Percentiles rank a stretch among this genome's conserved stretches.
Conservation (phyloP, 2,797 vertebrate species). For the Nasua narica region DNA sequence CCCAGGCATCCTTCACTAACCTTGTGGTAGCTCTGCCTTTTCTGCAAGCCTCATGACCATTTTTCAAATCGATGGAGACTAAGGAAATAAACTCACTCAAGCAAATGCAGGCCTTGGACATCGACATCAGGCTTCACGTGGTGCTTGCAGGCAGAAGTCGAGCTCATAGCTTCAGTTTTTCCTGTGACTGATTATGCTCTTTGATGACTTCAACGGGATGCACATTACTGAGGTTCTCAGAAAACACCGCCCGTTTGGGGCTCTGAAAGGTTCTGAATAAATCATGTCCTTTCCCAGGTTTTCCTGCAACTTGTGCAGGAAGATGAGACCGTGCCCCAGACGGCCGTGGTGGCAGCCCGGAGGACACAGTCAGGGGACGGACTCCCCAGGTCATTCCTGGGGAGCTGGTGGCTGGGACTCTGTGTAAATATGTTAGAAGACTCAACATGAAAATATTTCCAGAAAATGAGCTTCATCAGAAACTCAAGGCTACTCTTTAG, state of each 20-base stretch:
- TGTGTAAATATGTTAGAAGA: rapidly evolving
- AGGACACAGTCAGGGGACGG: no score
- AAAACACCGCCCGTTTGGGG: neutral
- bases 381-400: no score
- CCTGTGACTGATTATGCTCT: neutral
- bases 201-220: neutral
- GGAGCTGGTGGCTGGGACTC: neutral
- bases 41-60: neutral
- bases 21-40: neutral
- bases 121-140: rapidly evolving
- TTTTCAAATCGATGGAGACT: no score
- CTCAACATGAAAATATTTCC: neutral
- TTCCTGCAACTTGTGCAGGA: neutral
- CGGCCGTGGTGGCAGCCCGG: rapidly evolving
- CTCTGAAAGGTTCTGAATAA: neutral
- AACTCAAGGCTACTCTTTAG: neutral
- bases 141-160: neutral
- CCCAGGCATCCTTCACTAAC: rapidly evolving
- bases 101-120: rapidly evolving
- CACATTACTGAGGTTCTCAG: neutral
- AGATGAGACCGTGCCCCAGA: no score
- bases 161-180: neutral
- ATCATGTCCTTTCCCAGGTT: neutral
- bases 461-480: neutral
- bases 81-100: neutral